Evolutionary conservation across 2,113 vertebrate genomes (phyloP), one percentile per base, ranked within the genome.

Genomic region (Pachycephala philippinensis): DNA sequence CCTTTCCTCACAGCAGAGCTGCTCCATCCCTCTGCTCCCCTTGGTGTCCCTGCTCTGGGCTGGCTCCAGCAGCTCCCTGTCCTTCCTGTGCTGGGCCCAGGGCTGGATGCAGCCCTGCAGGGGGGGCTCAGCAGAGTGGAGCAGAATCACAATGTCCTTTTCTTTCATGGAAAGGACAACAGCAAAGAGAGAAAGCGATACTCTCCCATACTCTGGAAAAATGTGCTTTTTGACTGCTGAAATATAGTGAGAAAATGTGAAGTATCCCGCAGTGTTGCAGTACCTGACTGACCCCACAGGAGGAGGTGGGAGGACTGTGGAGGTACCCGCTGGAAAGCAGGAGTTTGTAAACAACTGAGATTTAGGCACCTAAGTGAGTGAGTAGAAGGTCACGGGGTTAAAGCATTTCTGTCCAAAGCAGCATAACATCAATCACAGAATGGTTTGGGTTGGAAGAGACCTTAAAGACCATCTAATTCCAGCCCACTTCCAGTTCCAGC

Each of bases 101-200:
- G 23, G 82, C 70, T 65, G 83, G 52, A 6, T n/a, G 83, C 42
- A 76, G 83, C 71, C 26, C 53, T 76, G 71, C 83, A 68, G 52
- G 20, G 52, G 22, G 35, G 16, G 0, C 44, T 50, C 61, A 37
- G 0, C 37, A 66, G 28, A 13, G 11, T 0, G 10, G 21, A 3
- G 37, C 11, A 77, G 45, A 75, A 24, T 13, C 35, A 65, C 11
- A 37, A 21, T 35, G 24, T 75, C 24, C 30, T 42, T 22, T 64
- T 54, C 23, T 35, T 56, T 50, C 83, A 13, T 50, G 71, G 44
- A 57, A 66, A 57, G 35, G 33, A 53, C 26, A 15, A 16, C 24
- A 40, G 16, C 60, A 49, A 37, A 53, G 52, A 35, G 24, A 57
- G 20, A 65, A 75, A 24, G 20, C 7, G 10, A 40, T 49, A 19